Evolutionary conservation across 2,797 vertebrate genomes (phyloP), one percentile per base, ranked within the genome.

Genomic region (Lateolabrax maculatus): DNA sequence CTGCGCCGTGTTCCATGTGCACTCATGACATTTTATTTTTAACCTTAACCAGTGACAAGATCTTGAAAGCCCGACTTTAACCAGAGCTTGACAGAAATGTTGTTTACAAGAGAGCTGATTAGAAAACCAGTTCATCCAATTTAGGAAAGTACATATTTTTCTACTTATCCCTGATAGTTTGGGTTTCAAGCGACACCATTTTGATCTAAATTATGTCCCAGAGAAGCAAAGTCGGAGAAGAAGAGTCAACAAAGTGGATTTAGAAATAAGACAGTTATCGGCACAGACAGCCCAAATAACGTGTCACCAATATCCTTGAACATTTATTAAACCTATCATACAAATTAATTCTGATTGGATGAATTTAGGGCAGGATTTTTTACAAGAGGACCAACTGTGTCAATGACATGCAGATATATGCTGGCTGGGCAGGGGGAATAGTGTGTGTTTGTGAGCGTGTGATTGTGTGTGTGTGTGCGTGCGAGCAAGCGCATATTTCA

Each of bases 331-430:
- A 77, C 9, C 11, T 44, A 53, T 55, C 66, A 62, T 27, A 55
- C 25, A 49, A 63, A 74, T 49, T 23, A n/a, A 51, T 46, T 51
- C 29, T 49, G 72, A 77, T 52, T 63, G 53, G 29, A 68, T 52
- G 25, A 83, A 88, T 78, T 78, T 46, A 64, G 31, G 71, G 37
- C 56, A 61, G 9, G 21, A 10, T 31, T 79, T 49, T 60, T 36
- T 44, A 49, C 66, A 75, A 69, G 6, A 60, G 25, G 27, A 11
- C 61, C 4, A 13, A 74, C 53, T 83, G 57, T 83, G 78, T 76
- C 76, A 86, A 80, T 84, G 75, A 66, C 70, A 84, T 87, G 74
- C 63, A 84, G 63, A 88, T 84, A 72, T 85, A 83, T 85, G 62
- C 78, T 19, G 57, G 53, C 31, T 57, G 73, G 44, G 31, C 60